A percentile compares a stretch with the other conserved stretches of the same genome.
Conservation (phyloP, 1,140 invertebrate species). For the Orius insidiosus region DNA sequence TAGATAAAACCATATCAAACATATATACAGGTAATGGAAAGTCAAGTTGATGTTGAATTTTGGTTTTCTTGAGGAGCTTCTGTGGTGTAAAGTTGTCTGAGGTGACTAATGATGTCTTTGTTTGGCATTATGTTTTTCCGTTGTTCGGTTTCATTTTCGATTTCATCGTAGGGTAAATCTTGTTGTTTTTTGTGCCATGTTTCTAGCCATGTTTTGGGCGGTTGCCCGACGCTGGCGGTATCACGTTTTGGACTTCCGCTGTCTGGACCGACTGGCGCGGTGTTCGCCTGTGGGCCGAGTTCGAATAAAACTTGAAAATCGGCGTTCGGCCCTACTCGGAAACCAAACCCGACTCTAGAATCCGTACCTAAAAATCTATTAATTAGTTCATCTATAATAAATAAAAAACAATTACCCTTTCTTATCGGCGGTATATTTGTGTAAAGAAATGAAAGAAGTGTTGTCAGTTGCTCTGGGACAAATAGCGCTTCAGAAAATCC, state of each 20-base stretch:
- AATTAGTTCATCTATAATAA: background rate
- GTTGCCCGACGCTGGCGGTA: background rate
- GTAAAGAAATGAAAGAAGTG: slow-evolving; percentile 53
- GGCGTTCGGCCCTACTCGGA: slow-evolving; percentile 57
- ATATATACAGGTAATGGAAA: slow-evolving; percentile 31
- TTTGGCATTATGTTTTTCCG: no score
- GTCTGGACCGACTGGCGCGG: slow-evolving; percentile 32
- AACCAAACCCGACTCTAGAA: slow-evolving; percentile 58
- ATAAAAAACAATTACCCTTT: slow-evolving; percentile 41
- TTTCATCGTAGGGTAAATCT: background rate
- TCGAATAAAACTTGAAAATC: slow-evolving; percentile 62
- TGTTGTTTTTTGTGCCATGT: background rate
- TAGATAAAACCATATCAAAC: slow-evolving; percentile 29
- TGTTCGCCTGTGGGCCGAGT: slow-evolving; percentile 53
- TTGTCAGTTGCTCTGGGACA: slow-evolving; percentile 57
- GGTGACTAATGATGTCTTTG: no score
- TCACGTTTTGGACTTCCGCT: background rate
- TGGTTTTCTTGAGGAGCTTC: no score
- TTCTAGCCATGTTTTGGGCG: background rate
- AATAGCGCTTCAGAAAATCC: slow-evolving; percentile 43
- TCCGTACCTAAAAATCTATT: slow-evolving; percentile 46
- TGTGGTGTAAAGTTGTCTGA: no score
- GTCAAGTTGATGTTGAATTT: no score
- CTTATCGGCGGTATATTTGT: slow-evolving; percentile 67
- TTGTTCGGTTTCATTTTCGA: no score